phyloP scores from a whole-genome alignment of 2,113 vertebrate genomes.

The Haemorhous mexicanus region DNA sequence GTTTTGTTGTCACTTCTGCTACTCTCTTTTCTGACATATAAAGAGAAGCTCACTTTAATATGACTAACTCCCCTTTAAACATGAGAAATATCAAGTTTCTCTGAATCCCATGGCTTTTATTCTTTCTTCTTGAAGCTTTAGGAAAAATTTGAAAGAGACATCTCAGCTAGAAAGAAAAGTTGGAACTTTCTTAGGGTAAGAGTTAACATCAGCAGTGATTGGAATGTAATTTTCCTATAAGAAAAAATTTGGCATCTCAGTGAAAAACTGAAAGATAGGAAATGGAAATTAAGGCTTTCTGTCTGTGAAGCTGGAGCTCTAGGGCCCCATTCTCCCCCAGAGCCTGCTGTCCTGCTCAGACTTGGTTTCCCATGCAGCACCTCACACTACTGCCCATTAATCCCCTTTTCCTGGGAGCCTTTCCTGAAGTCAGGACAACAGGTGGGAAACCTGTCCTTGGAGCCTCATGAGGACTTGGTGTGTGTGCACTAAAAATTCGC shows the following conservation, averaged over 20 bases:
- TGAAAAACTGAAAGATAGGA: not conserved
- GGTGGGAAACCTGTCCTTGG: not conserved
- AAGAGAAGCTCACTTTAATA: not conserved
- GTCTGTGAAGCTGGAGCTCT: not conserved
- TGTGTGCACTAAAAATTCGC: not conserved
- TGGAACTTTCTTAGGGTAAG: not conserved
- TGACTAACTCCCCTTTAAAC: conserved; percentile 16
- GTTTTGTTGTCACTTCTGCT: conserved; percentile 22
- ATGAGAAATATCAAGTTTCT: not conserved
- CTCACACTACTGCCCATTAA: not conserved
- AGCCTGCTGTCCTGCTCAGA: not conserved
- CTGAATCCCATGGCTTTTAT: not conserved
- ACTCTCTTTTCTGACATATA: not conserved
- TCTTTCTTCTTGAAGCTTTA: not conserved
- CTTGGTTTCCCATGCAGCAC: not conserved
- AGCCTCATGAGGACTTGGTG: not conserved
- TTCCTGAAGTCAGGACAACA: not conserved
- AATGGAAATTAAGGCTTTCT: not conserved
- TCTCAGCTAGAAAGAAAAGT: not conserved
- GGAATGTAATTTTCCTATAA: not conserved
- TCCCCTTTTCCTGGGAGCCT: not conserved
- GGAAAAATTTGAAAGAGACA: not conserved
- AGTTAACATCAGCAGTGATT: not conserved
- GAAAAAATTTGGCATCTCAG: not conserved
- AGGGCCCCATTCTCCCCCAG: not conserved